These are phyloP conservation scores for Eristalinus aeneus DNA, from an alignment of 2,888 invertebrate genomes.

Conservation along the genomic window DNA sequence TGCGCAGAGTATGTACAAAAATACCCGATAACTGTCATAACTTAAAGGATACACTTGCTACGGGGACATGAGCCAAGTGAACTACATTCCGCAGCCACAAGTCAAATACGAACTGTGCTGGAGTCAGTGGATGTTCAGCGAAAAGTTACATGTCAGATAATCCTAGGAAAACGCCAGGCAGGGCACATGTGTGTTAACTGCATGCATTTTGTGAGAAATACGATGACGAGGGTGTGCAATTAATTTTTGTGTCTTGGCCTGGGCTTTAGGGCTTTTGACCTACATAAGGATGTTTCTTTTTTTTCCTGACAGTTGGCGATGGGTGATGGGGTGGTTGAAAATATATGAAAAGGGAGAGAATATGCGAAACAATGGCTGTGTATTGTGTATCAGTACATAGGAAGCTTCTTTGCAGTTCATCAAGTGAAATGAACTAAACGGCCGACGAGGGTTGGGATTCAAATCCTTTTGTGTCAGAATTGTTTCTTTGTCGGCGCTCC, in stretches of 20 bases:
- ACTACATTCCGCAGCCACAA: neutral
- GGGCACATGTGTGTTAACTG: neutral
- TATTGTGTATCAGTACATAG: conserved; percentile 34
- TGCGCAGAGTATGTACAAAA: conserved; percentile 17
- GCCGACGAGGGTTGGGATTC: conserved; percentile 42
- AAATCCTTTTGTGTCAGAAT: conserved; percentile 48
- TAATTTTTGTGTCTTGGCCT: conserved; percentile 21
- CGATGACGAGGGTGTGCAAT: conserved; percentile 16
- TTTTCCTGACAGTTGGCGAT: conserved; percentile 5
- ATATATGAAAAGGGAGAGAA: conserved; percentile 26
- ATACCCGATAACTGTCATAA: conserved; percentile 11
- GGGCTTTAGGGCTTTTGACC: conserved; percentile 30
- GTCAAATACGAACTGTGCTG: neutral
- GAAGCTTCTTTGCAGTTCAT: conserved; percentile 2
- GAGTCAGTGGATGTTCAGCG: neutral
- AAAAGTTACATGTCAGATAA: neutral
- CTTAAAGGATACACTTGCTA: neutral
- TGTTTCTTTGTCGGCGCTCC: conserved; percentile 25
- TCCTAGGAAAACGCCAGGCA: neutral
- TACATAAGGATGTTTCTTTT: conserved; percentile 11
- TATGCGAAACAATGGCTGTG: conserved; percentile 33
- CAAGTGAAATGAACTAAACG: conserved; percentile 23
- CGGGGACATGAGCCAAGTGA: conserved; percentile 3
- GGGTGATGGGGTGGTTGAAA: conserved; percentile 17
- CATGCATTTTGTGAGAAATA: neutral